Evolutionary conservation across 2,113 vertebrate genomes (phyloP).

Genomic region (Sinocyclocheilus anophthalmus): DNA sequence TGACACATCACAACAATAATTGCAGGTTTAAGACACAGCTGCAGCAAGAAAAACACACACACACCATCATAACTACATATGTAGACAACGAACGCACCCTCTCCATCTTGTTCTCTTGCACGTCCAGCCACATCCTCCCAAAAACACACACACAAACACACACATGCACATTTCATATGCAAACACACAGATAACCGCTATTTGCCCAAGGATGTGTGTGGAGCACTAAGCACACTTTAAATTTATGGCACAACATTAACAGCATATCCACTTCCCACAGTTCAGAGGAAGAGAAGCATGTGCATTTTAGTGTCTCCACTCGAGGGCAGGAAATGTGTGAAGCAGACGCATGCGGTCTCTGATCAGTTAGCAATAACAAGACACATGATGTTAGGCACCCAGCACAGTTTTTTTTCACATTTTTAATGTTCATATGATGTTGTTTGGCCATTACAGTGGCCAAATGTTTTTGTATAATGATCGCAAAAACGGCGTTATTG

Average conservation of each 20-base stretch:
- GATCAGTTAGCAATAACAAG: conserved; percentile 33
- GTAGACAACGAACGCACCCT: not conserved
- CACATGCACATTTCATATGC: not conserved
- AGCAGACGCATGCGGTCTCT: conserved; percentile 1
- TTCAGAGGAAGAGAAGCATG: conserved; percentile 29
- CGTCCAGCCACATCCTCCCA: conserved; percentile 11
- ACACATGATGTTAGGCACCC: not conserved
- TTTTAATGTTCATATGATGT: not conserved
- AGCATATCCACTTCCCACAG: conserved; percentile 20
- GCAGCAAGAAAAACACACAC: conserved; percentile 53
- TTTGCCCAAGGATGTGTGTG: conserved; percentile 12
- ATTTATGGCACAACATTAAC: conserved; percentile 34
- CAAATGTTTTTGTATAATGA: not conserved
- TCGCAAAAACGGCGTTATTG: not conserved
- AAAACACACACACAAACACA: not conserved
- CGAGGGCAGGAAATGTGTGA: conserved; percentile 20
- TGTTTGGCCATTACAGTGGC: no score
- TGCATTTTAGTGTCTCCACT: conserved; percentile 35
- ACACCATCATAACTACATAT: conserved; percentile 14
- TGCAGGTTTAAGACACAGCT: conserved; percentile 69
- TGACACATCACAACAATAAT: conserved; percentile 73
- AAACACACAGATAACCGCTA: conserved; percentile 21
- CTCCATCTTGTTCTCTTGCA: not conserved
- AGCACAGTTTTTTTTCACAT: not conserved
- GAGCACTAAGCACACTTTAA: conserved; percentile 32